Evolutionary conservation across 2,113 vertebrate species (phyloP).

Genomic region (Oxygymnocypris stewartii): DNA sequence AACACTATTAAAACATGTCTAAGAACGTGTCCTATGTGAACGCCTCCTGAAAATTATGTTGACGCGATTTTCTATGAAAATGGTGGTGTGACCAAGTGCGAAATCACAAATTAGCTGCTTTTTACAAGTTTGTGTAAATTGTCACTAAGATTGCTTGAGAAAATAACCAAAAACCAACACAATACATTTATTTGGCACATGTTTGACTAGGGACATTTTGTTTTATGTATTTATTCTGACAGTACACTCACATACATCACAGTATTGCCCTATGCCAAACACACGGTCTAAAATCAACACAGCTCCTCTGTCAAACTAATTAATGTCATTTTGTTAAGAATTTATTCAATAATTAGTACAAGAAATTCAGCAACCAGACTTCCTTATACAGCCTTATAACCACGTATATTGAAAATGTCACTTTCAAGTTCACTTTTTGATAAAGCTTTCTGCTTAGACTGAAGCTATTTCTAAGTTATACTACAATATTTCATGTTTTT

Average conservation of each 20-base stretch:
- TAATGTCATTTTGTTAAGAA: neutral
- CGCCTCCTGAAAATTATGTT: neutral
- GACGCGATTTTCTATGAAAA: neutral
- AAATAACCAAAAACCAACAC: neutral
- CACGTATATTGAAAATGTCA: neutral
- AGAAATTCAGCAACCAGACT: neutral
- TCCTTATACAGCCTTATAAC: neutral
- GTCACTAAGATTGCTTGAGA: neutral
- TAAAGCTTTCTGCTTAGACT: neutral
- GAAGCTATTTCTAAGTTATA: neutral
- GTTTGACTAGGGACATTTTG: neutral
- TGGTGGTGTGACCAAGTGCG: neutral
- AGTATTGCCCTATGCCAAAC: neutral
- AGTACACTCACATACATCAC: too few relatives aligned
- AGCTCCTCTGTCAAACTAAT: neutral
- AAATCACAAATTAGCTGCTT: neutral
- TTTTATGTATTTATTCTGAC: neutral
- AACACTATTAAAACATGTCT: neutral
- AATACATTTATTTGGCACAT: neutral
- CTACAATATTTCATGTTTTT: neutral
- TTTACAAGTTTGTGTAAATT: neutral
- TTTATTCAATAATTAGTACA: conserved; percentile 1
- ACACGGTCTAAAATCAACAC: neutral
- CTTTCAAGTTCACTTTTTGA: neutral
- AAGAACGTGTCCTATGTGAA: neutral